Conservation (phyloP, 2,797 vertebrate genomes). For the Propithecus deckenii region DNA sequence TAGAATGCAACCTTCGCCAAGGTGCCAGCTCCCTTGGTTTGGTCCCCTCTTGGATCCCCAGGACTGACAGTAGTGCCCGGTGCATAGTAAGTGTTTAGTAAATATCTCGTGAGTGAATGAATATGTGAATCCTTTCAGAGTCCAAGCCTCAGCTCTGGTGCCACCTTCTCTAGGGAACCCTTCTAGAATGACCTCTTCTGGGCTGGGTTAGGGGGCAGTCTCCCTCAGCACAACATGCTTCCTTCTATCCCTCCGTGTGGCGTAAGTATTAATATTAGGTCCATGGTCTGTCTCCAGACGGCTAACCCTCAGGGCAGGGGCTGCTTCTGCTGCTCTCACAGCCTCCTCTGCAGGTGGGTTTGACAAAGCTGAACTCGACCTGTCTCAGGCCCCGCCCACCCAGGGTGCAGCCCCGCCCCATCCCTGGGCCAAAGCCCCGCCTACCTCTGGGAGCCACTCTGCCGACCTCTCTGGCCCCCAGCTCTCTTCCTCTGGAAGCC, state of each 20-base stretch:
- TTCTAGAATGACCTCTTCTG: background rate
- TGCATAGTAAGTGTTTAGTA: background rate
- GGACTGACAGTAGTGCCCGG: background rate
- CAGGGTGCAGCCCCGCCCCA: background rate
- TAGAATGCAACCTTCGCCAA: background rate
- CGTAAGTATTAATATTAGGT: background rate
- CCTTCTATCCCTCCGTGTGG: background rate
- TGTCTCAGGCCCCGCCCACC: background rate
- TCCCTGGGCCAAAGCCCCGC: background rate
- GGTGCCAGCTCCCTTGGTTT: background rate
- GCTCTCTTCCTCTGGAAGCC: no score
- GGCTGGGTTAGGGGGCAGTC: background rate
- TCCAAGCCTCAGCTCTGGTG: background rate
- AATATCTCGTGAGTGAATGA: background rate
- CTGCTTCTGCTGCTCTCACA: background rate
- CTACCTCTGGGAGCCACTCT: background rate
- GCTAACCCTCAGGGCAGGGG: background rate
- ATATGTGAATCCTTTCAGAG: background rate
- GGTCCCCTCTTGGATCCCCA: background rate
- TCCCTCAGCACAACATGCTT: background rate
- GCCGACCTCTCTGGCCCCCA: background rate
- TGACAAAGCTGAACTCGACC: fast-evolving
- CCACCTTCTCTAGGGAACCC: background rate
- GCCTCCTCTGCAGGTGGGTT: background rate
- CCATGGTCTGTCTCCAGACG: background rate